phyloP scores from a whole-genome alignment of 2,797 vertebrate species.

The Australoheros facetus region DNA sequence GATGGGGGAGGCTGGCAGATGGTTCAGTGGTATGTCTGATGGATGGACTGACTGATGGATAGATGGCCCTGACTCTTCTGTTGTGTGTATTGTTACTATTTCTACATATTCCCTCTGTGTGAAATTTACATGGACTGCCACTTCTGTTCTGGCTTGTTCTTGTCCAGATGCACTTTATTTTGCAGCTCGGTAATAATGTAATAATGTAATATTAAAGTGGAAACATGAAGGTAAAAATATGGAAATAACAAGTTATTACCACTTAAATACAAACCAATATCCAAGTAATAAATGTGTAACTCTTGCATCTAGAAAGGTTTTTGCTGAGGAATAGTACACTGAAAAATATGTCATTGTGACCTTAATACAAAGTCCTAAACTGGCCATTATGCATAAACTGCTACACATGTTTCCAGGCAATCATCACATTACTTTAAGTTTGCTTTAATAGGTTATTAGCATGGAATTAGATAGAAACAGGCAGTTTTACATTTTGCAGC shows the following conservation, averaged over 20 bases:
- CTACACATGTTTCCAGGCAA: not conserved
- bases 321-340: not conserved
- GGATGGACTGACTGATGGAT: conserved; percentile 46
- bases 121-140: conserved; percentile 46
- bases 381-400: not conserved
- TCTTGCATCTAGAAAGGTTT: not conserved
- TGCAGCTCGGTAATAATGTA: not conserved
- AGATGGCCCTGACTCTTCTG: conserved; percentile 50
- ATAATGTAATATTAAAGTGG: not conserved
- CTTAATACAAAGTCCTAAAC: not conserved
- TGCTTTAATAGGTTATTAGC: not conserved
- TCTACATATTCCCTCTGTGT: conserved; percentile 13
- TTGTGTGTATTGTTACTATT: conserved; percentile 45
- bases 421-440: not conserved
- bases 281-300: no score
- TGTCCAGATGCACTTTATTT: not conserved
- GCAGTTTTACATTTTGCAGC: no score
- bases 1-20: conserved; percentile 76
- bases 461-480: not conserved
- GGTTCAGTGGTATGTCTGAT: conserved; percentile 73
- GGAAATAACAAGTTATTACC: not conserved
- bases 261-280: not conserved
- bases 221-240: not conserved
- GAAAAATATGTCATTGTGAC: not conserved
- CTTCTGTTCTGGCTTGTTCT: conserved; percentile 10